Evolutionary conservation across 1,140 invertebrate genomes (phyloP).

Genomic region (Sitophilus oryzae): DNA sequence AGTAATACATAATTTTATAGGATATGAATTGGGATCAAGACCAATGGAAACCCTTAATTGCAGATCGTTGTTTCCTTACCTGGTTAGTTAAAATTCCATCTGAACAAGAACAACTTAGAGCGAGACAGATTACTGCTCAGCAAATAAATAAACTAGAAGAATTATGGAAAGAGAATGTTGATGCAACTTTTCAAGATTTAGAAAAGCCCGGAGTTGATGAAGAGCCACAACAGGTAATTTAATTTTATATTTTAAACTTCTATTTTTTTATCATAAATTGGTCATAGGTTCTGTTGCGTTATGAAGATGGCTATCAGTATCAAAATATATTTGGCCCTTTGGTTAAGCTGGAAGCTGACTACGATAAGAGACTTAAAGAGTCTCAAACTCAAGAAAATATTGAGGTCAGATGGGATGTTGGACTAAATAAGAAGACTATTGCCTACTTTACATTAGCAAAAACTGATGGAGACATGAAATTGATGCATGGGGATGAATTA

Average conservation of each 20-base stretch:
- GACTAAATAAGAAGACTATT: constrained; percentile 96
- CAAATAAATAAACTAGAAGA: constrained; percentile 98
- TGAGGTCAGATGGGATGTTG: constrained; percentile 96
- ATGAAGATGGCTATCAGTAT: constrained; percentile 99
- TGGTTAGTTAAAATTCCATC: constrained; percentile 96
- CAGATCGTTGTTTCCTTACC: constrained; percentile 89
- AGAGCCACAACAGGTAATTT: constrained; percentile 85
- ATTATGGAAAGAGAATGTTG: constrained; percentile 96
- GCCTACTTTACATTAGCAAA: constrained; percentile 97
- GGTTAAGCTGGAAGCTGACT: constrained; percentile 96
- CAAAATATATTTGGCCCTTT: constrained; percentile 97
- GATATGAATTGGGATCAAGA: constrained; percentile 99
- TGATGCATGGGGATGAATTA: constrained; percentile 99
- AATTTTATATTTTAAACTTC: constrained; percentile 7
- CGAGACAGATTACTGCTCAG: constrained; percentile 90
- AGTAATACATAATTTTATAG: constrained; percentile 59
- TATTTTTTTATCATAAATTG: constrained; percentile 8
- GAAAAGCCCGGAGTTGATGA: constrained; percentile 97
- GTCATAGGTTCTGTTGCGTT: constrained; percentile 51
- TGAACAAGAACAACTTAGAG: constrained; percentile 91
- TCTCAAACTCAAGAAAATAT: constrained; percentile 98
- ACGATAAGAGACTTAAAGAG: constrained; percentile 97
- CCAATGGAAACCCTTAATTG: constrained; percentile 97
- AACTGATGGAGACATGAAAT: constrained; percentile 95
- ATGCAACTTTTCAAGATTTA: constrained; percentile 95